These are phyloP conservation scores for Pristionchus maxplancki DNA, from an alignment of 2,888 invertebrate species.

Conservation along the genomic window DNA sequence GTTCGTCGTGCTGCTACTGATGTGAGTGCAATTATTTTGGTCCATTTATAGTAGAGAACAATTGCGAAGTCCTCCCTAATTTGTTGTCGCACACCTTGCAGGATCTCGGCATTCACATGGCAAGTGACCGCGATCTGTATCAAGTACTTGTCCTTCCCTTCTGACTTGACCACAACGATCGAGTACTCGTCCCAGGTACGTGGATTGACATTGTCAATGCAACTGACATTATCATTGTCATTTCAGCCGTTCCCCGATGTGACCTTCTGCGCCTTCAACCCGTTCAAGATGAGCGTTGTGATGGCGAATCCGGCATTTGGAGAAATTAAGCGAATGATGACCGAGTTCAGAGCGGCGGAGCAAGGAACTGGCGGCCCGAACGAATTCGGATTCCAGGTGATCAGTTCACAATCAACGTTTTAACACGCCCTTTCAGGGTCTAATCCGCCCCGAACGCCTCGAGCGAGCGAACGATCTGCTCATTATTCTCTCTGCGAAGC, in stretches of 20 bases:
- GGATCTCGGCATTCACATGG: neutral
- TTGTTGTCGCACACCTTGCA: no score
- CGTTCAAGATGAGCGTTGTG: constrained; percentile 15
- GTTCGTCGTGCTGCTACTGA: neutral
- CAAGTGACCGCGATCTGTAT: neutral
- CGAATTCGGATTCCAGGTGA: neutral
- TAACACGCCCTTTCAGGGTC: constrained; percentile 27
- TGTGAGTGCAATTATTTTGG: no score
- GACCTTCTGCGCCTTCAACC: constrained; percentile 40
- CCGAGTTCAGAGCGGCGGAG: neutral
- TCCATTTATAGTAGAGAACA: no score
- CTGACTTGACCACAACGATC: neutral
- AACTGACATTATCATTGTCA: neutral
- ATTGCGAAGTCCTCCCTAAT: no score
- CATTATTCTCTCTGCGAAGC: neutral
- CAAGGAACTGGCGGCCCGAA: neutral
- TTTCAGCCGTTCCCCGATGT: constrained; percentile 33
- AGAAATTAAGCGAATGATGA: neutral
- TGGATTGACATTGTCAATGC: neutral
- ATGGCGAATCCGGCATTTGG: neutral
- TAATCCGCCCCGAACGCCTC: neutral
- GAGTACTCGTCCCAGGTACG: neutral
- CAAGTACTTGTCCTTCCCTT: neutral
- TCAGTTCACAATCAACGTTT: no score
- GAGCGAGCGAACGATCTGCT: neutral